A percentile compares a stretch with the other conserved stretches of the same genome.
Conservation (phyloP, 2,888 invertebrate species). For the Oxyteleia sp. region DNA sequence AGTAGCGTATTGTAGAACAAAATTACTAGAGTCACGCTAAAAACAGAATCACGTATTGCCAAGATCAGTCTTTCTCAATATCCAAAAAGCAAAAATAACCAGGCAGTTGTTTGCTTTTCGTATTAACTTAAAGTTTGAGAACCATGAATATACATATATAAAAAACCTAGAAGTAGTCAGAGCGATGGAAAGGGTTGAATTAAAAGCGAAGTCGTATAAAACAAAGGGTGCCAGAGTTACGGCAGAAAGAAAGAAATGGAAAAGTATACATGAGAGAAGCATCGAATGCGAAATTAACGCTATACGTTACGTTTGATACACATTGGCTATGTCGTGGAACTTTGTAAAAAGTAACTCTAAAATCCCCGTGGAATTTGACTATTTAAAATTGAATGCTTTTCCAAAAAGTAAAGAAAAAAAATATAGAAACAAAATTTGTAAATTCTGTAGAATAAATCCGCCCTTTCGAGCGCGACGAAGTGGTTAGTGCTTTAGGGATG, state of each 20-base stretch:
- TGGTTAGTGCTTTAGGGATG: conserved; percentile 87
- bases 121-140: conserved; percentile 21
- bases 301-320: conserved; percentile 3
- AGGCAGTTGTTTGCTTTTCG: conserved; percentile 46
- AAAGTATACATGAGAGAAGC: conserved; percentile 53
- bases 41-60: conserved; percentile 67
- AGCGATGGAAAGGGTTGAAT: conserved; percentile 65
- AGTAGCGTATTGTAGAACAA: conserved; percentile 75
- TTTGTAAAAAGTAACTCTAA: conserved; percentile 39
- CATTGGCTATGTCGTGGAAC: conserved; percentile 49
- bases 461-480: conserved; percentile 73
- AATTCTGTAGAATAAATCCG: conserved; percentile 31
- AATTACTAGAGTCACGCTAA: conserved; percentile 74
- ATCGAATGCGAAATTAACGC: conserved; percentile 37
- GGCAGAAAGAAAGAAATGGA: conserved; percentile 59
- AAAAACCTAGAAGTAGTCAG: conserved; percentile 41
- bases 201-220: conserved; percentile 48
- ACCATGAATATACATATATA: conserved; percentile 25
- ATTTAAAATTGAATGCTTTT: conserved; percentile 28
- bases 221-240: conserved; percentile 56
- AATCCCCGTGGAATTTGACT: conserved; percentile 17
- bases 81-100: conserved; percentile 66
- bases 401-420: too few species aligned
- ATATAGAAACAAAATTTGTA: too few species aligned
- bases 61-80: conserved; percentile 70